Evolutionary conservation across 2,113 vertebrate genomes (phyloP).

Genomic region (Brachyistius frenatus): DNA sequence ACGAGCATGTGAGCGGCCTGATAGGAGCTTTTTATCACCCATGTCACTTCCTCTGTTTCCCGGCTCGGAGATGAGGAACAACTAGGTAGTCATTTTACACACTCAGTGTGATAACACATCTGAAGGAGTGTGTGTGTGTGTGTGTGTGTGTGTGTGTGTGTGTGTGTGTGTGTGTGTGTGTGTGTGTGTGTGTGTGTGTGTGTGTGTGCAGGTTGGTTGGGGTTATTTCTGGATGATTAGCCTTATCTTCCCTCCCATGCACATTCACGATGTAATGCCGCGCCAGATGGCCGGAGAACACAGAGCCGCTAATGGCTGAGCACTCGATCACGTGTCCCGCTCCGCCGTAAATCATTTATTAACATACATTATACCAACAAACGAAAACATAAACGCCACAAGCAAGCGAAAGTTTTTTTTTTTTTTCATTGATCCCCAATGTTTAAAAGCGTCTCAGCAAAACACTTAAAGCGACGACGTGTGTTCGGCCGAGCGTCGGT

Average conservation of each 20-base stretch:
- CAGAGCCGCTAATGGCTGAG: slow-evolving; percentile 58
- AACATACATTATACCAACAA: slow-evolving; percentile 29
- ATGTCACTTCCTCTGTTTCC: slow-evolving; percentile 69
- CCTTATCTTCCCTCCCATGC: slow-evolving; percentile 64
- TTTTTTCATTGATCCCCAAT: slow-evolving; percentile 57
- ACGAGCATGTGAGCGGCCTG: slow-evolving; percentile 66
- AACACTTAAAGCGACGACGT: slow-evolving; percentile 54
- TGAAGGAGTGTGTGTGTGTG: slow-evolving; percentile 29
- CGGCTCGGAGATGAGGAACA: slow-evolving; percentile 45
- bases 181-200: slow-evolving; percentile 29
- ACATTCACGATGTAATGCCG: slow-evolving; percentile 59
- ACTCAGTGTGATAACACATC: slow-evolving; percentile 21
- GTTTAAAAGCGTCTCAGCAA: slow-evolving; percentile 47
- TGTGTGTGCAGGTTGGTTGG: slow-evolving; percentile 24
- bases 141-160: slow-evolving; percentile 16
- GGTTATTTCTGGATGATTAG: slow-evolving; percentile 68
- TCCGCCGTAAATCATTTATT: slow-evolving; percentile 65
- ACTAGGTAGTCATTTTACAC: slow-evolving; percentile 46
- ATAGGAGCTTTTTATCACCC: slow-evolving; percentile 65
- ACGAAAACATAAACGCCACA: slow-evolving; percentile 42
- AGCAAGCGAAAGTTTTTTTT: no score
- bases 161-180: slow-evolving; percentile 29
- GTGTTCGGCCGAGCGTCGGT: slow-evolving; percentile 4
- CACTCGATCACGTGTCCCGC: slow-evolving; percentile 72
- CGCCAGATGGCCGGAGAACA: slow-evolving; percentile 70